Evolutionary conservation across 1,140 invertebrate genomes (phyloP).

Genomic region (Pollicipes pollicipes): DNA sequence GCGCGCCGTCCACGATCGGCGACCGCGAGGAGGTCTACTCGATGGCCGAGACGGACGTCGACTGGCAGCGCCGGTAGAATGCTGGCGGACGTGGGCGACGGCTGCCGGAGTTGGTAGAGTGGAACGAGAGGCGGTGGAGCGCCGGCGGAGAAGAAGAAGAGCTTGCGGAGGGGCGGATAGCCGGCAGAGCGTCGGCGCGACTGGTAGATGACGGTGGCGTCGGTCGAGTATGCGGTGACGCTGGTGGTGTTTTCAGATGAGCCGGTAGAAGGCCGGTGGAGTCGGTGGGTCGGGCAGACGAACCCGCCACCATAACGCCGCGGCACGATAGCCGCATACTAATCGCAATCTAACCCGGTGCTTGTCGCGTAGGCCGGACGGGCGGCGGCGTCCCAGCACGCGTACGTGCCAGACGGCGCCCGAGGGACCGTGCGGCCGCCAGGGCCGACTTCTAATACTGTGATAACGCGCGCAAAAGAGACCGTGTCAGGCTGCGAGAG

Average conservation of each 20-base stretch:
- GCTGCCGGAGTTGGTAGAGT: no score
- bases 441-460: background rate
- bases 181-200: no score
- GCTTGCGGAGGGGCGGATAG: no score
- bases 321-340: background rate
- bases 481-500: background rate
- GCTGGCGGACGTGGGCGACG: no score
- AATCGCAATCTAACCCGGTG: background rate
- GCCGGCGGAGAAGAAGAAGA: no score
- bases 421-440: background rate
- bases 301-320: background rate
- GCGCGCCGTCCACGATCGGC: conserved; percentile 9
- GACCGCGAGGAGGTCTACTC: conserved; percentile 16
- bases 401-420: background rate
- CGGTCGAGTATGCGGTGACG: no score
- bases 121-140: no score
- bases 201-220: no score
- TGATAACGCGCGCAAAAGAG: background rate
- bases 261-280: no score
- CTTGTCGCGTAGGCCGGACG: background rate
- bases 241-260: no score
- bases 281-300: no score
- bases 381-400: no score
- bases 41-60: conserved; percentile 13
- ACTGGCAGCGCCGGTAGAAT: background rate